Evolutionary conservation across 2,888 invertebrate genomes (phyloP).

Genomic region (Euclidia mi): DNA sequence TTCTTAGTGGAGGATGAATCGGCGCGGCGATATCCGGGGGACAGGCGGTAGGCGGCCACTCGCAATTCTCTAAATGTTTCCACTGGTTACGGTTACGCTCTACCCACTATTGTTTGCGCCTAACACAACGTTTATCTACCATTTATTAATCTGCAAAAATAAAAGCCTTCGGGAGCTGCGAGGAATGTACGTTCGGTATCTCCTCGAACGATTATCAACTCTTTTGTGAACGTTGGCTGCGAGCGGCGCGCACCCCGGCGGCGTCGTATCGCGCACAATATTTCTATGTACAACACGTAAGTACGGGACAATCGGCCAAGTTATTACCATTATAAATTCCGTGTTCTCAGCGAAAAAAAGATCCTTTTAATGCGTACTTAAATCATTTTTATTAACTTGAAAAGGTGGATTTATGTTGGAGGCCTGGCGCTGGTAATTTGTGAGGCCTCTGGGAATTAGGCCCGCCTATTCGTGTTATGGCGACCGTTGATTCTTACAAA

Average conservation of each 20-base stretch:
- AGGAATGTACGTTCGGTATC: constrained; percentile 51
- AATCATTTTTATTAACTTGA: constrained; percentile 88
- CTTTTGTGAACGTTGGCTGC: constrained; percentile 35
- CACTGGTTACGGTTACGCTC: constrained; percentile 52
- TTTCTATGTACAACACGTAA: too few species aligned
- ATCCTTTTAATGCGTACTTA: constrained; percentile 85
- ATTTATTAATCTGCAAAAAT: constrained; percentile 71
- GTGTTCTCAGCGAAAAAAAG: constrained; percentile 77
- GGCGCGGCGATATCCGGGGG: constrained; percentile 45
- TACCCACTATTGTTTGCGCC: constrained; percentile 68
- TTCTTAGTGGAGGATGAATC: constrained; percentile 56
- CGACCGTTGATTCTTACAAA: constrained; percentile 15
- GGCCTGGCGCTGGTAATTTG: constrained; percentile 78
- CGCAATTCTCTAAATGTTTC: constrained; percentile 62
- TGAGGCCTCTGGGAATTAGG: constrained; percentile 70
- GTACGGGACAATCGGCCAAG: constrained; percentile 76
- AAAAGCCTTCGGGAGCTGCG: constrained; percentile 57
- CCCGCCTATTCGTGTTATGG: constrained; percentile 45
- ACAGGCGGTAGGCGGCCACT: constrained; percentile 44
- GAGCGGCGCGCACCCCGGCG: too few species aligned
- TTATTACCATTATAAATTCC: constrained; percentile 83
- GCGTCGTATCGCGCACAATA: constrained; percentile 39
- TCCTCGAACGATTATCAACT: constrained; percentile 47
- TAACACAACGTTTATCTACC: constrained; percentile 64
- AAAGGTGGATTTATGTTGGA: constrained; percentile 84